Evolutionary conservation across 1,140 invertebrate genomes (phyloP), one percentile per base, ranked within the genome.

Genomic region (Calosoma granatense): DNA sequence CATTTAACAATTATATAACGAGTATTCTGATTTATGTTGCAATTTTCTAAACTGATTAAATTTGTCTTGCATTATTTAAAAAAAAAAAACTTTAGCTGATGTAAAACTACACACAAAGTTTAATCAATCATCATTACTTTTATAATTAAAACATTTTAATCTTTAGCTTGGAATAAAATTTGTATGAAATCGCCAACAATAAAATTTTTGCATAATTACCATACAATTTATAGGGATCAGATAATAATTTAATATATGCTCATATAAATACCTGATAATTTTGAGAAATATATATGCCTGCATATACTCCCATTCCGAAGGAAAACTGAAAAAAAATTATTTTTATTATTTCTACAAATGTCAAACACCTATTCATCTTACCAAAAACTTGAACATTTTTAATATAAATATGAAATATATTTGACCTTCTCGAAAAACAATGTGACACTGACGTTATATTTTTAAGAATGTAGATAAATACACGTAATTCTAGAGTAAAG

Each of bases 211-310:
- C n/a, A n/a, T n/a, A n/a, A n/a, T n/a, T n/a, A n/a, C n/a, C n/a
- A n/a, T n/a, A n/a, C n/a, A n/a, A n/a, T n/a, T n/a, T n/a, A n/a
- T n/a, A n/a, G n/a, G n/a, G n/a, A n/a, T n/a, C n/a, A n/a, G n/a
- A n/a, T n/a, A n/a, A n/a, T n/a, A n/a, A n/a, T n/a, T n/a, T n/a
- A n/a, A n/a, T n/a, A n/a, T n/a, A n/a, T n/a, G n/a, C n/a, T n/a
- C n/a, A n/a, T n/a, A n/a, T n/a, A n/a, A n/a, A n/a, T 78, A 90
- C 88, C 76, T 90, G 78, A 76, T 90, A 90, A 72, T 90, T 90
- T 77, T 91, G 88, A 57, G 80, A 79, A 56, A 89, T 65, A 66
- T 90, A 92, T 56, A 91, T 80, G 30, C 89, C 88, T 55, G 85
- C 74, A 64, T 92, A 92, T 20, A 91, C 71, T 22, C 89, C 88